Evolutionary conservation across 1,140 invertebrate genomes (phyloP).

Genomic region (Brachionus koreanus): DNA sequence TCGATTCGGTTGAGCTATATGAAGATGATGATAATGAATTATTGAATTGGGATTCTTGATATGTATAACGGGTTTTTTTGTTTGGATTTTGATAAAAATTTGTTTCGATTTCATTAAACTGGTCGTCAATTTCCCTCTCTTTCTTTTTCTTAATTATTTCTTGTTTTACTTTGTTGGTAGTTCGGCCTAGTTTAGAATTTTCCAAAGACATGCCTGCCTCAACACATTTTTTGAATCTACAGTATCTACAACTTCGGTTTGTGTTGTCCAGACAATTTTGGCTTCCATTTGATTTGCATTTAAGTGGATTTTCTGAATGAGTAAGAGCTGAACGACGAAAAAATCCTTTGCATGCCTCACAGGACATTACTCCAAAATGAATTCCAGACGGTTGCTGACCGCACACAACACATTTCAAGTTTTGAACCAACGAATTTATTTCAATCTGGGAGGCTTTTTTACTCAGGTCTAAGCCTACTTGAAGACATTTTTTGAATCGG

Average conservation of each 20-base stretch:
- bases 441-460: conserved; percentile 62
- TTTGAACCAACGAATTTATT: not conserved
- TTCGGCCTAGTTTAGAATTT: conserved; percentile 62
- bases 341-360: conserved; percentile 58
- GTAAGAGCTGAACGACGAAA: conserved; percentile 49
- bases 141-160: conserved; percentile 28
- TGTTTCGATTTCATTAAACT: not conserved
- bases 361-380: conserved; percentile 58
- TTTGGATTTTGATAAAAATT: not conserved
- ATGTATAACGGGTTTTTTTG: not conserved
- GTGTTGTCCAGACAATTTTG: conserved; percentile 53
- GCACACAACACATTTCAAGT: conserved; percentile 54
- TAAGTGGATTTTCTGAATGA: conserved; percentile 54
- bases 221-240: conserved; percentile 97
- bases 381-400: conserved; percentile 55
- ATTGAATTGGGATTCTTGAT: not conserved
- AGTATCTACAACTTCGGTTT: conserved; percentile 80
- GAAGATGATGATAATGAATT: not conserved
- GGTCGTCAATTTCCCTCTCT: not conserved
- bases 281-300: conserved; percentile 52
- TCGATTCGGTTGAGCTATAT: not conserved
- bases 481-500: conserved; percentile 95
- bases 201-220: conserved; percentile 97
- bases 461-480: conserved; percentile 95
- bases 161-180: conserved; percentile 28